Percentiles rank a stretch among this genome's conserved stretches.
These are phyloP conservation scores for Phrynosoma platyrhinos DNA, from an alignment of 2,113 vertebrate species.

Conservation along the genomic window DNA sequence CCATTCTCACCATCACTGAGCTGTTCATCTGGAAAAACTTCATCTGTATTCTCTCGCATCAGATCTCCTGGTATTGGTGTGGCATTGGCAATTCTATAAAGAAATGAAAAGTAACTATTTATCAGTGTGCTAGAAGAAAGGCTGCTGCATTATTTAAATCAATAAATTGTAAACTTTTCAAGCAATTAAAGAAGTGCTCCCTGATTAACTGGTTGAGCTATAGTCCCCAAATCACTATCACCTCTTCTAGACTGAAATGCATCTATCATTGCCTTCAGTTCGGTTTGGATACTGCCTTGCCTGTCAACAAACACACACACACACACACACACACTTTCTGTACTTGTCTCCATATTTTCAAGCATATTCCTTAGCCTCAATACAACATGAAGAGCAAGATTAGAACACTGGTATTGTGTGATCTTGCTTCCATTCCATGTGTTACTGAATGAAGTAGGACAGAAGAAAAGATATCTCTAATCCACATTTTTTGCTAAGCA, in stretches of 20 bases:
- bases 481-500: neutral
- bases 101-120: constrained; percentile 30
- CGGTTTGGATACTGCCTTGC: neutral
- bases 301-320: neutral
- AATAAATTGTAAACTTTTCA: neutral
- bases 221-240: neutral
- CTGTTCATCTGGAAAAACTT: constrained; percentile 96
- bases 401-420: neutral
- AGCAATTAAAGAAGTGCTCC: neutral
- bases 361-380: neutral
- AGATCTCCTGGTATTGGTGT: constrained; percentile 96
- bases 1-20: constrained; percentile 97
- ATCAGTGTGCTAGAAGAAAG: neutral
- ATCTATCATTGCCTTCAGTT: neutral
- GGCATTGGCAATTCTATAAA: constrained; percentile 93
- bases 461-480: neutral
- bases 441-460: neutral
- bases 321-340: neutral
- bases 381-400: too few relatives aligned
- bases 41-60: constrained; percentile 95
- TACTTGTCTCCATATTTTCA: neutral
- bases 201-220: neutral
- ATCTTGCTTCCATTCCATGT: neutral
- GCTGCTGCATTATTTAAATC: neutral
- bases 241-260: neutral